phyloP scores from a whole-genome alignment of 2,888 invertebrate species.

The Machimus atricapillus region DNA sequence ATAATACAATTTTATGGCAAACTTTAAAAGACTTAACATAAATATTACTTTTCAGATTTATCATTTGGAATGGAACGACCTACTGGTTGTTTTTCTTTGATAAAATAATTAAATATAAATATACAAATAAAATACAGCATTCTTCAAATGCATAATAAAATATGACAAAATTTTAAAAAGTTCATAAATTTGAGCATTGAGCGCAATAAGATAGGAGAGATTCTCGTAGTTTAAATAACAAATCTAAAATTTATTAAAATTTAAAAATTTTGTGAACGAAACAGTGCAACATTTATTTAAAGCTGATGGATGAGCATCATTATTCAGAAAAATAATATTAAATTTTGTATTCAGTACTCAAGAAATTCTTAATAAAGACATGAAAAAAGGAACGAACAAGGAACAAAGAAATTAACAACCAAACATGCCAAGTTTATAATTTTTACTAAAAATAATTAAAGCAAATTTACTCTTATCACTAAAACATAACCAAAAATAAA shows the following conservation, averaged over 20 bases:
- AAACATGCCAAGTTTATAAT: not conserved
- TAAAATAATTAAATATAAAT: too few relatives aligned
- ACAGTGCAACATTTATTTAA: too few relatives aligned
- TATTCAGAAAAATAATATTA: not conserved
- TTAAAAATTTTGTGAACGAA: not conserved
- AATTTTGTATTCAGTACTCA: not conserved
- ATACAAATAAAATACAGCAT: too few relatives aligned
- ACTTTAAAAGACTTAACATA: too few relatives aligned
- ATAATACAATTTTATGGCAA: too few relatives aligned
- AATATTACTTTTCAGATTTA: too few relatives aligned
- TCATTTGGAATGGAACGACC: too few relatives aligned
- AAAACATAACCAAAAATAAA: constrained; percentile 3
- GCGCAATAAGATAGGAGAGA: too few relatives aligned
- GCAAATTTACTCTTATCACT: not conserved
- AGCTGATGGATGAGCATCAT: not conserved
- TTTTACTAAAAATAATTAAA: constrained; percentile 5
- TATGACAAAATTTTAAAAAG: too few relatives aligned
- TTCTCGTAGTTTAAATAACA: too few relatives aligned
- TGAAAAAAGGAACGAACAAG: not conserved
- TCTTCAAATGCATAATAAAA: too few relatives aligned
- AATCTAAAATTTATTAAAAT: not conserved
- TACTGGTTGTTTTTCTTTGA: too few relatives aligned
- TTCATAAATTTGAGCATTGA: not conserved
- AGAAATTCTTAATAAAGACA: not conserved
- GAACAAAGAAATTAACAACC: not conserved